Evolutionary conservation across 2,888 invertebrate species (phyloP).

Genomic region (Polyommatus iphigenia): DNA sequence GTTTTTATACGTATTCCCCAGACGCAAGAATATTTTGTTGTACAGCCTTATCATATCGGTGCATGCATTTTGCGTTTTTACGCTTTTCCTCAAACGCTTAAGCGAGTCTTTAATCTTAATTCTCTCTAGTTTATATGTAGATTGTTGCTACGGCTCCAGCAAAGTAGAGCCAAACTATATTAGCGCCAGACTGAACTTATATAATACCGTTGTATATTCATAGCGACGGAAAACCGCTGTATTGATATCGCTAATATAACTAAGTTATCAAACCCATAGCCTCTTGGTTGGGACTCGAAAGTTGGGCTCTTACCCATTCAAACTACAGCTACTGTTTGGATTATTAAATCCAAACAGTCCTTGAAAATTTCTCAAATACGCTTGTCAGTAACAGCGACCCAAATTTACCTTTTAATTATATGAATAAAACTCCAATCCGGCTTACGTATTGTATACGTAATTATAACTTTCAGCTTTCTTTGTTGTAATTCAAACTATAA

Average conservation of each 20-base stretch:
- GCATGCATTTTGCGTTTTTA: slow-evolving; percentile 48
- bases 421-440: slow-evolving; percentile 15
- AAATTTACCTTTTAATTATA: slow-evolving; percentile 28
- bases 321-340: slow-evolving; percentile 29
- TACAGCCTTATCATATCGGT: slow-evolving; percentile 57
- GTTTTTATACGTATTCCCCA: slow-evolving; percentile 73
- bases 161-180: neutral
- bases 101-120: neutral
- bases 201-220: neutral
- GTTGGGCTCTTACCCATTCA: slow-evolving; percentile 20
- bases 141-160: neutral
- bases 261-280: slow-evolving; percentile 9
- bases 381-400: slow-evolving; percentile 28
- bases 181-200: neutral
- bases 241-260: slow-evolving; percentile 17
- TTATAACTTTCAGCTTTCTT: slow-evolving; percentile 14
- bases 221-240: neutral
- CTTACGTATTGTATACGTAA: slow-evolving; percentile 24
- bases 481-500: slow-evolving; percentile 21
- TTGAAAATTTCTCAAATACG: slow-evolving; percentile 29
- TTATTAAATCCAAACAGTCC: slow-evolving; percentile 23
- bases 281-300: slow-evolving; percentile 18
- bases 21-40: slow-evolving; percentile 47
- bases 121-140: neutral
- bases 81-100: slow-evolving; percentile 11